Base-by-base conservation (phyloP, 2,113 vertebrate species). In the Nerophis lumbriciformis region DNA sequence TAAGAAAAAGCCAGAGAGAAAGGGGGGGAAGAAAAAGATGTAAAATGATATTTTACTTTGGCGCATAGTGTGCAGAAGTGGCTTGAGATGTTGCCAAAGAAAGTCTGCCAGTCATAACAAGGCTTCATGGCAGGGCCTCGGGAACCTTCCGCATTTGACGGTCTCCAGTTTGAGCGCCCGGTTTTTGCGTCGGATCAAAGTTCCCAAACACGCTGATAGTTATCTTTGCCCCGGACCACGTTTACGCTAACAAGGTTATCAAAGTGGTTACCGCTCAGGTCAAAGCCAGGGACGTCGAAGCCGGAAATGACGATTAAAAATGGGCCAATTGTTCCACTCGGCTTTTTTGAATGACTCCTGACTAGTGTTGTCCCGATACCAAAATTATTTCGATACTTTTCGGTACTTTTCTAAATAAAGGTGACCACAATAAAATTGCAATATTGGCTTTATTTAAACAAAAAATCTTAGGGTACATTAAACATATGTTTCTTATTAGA, bases 21-120 rank as follows among this genome's bases (percentile, higher is more conserved):
- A 6, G 19, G 13, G 50, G 42, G 42, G 42, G 59, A 47, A 63
- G 50, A 68, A 28, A 63, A 59, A 70, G 36, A 38, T 44, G 52
- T 53, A 71, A 80, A 74, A 56, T 59, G 13, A 61, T 60, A 60
- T 75, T 77, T 69, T 59, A 69, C 67, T 80, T 54, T 59, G 79
- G 78, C 66, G 69, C 80, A 60, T 49, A 19, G 0, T 50, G 59
- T 49, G 12, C 66, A 80, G 75, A 82, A 83, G 69, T 70, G 68
- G 63, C 68, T 68, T 80, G 76, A 88, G 76, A 71, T 73, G 80
- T 80, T 58, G 71, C 84, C 75, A 83, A 59, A 75, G 56, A 84
- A 80, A 80, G 80, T 71, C 72, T 65, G 66, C 72, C 72, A 87
- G 88, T 89, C 87, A 82, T 85, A 89, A 88, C 84, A 83, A 78